Evolutionary conservation across 2,113 vertebrate genomes (phyloP), one percentile per base, ranked within the genome.

Genomic region (Boulengeromyrus knoepffleri): DNA sequence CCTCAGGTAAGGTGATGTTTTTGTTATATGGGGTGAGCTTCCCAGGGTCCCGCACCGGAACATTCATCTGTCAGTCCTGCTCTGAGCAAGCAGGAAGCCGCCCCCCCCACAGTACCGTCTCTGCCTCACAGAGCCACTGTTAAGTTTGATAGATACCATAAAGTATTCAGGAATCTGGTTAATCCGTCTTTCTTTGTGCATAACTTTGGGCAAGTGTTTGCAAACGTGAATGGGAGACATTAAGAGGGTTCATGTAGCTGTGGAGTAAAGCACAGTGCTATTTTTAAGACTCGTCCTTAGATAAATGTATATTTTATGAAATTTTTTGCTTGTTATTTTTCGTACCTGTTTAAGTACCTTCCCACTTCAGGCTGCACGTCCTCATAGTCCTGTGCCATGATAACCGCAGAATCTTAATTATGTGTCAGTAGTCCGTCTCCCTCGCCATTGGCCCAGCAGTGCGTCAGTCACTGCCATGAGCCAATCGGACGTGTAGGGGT

Each of bases 41-140:
- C 24, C 80, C 83, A 36, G 5, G 74, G 50, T 27, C 77, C 52
- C n/a, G 2, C 36, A 10, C 24, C 42, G 0, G 27, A 31, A 31
- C 62, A 70, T 70, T 66, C 74, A 85, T 89, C 31, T 89, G 31
- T 85, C 89, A 89, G 62, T 70, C n/a, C 10, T 13, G 88, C 50
- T 47, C 3, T 31, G n/a, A 88, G 42, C 10, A 17, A 10, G n/a
- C 56, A 9, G 24, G 42, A 49, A 66, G 42, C 62, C 8, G 10
- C n/a, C 47, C 45, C 70, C 42, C 62, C n/a, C 17, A 13, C 83
- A n/a, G 46, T 49, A 49, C 39, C 47, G 13, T 39, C 31, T 4
- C 70, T 15, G 31, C 70, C 70, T 42, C 15, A 36, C 70, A 77
- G 36, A 77, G 17, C 36, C 36, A 77, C 36, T 13, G 15, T 39